Evolutionary conservation across 1,140 invertebrate species (phyloP).

Genomic region (Triops longicaudatus): DNA sequence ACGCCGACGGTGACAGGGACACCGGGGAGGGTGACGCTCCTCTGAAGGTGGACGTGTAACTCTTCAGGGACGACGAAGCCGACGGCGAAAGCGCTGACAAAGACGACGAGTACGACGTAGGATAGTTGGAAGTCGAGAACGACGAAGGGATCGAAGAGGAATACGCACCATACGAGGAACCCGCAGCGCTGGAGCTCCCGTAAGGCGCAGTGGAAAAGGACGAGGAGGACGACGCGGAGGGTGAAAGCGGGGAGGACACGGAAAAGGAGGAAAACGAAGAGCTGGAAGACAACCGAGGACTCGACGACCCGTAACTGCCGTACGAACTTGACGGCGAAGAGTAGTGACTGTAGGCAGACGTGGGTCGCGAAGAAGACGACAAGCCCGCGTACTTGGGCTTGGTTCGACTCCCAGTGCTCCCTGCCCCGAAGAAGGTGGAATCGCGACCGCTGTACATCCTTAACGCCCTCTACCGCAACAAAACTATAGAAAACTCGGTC

Average conservation of each 20-base stretch:
- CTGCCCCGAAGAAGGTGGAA: neutral
- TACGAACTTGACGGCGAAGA: constrained; percentile 37
- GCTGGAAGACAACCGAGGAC: constrained; percentile 19
- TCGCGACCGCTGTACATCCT: neutral
- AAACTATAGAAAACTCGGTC: constrained; percentile 11
- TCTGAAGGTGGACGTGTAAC: neutral
- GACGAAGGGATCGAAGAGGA: neutral
- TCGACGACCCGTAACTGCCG: constrained; percentile 19
- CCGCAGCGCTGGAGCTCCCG: neutral
- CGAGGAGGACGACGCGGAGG: neutral
- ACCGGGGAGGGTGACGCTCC: neutral
- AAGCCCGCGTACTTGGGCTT: constrained; percentile 17
- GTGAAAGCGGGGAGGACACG: neutral
- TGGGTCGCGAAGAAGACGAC: constrained; percentile 28
- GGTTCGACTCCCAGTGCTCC: neutral
- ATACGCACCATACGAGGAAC: neutral
- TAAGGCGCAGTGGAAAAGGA: neutral
- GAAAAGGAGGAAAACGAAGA: constrained; percentile 18
- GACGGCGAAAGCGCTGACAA: neutral
- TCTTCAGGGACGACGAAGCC: neutral
- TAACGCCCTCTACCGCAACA: neutral
- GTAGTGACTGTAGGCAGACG: constrained; percentile 33
- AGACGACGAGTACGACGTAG: neutral
- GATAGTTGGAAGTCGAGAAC: neutral
- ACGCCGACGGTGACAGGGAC: neutral